These are phyloP conservation scores for Elaeidobius kamerunicus DNA, from an alignment of 2,888 invertebrate species.

Conservation along the genomic window DNA sequence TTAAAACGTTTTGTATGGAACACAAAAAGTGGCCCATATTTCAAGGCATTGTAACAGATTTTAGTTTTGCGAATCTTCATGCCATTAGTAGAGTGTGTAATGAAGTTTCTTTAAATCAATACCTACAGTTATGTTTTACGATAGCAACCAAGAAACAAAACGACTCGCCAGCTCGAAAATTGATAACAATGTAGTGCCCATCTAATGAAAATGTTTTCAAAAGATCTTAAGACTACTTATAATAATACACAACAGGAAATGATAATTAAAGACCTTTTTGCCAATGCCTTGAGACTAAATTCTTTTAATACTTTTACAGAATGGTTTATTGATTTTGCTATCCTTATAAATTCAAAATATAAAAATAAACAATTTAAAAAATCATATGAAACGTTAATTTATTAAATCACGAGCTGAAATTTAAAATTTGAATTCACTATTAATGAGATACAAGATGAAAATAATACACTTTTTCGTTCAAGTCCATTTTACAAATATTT, in stretches of 20 bases:
- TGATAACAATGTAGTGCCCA: constrained; percentile 21
- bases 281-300: constrained; percentile 3
- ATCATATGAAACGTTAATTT: too few relatives aligned
- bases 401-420: too few relatives aligned
- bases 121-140: constrained; percentile 12
- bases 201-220: constrained; percentile 27
- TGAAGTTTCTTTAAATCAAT: constrained; percentile 17
- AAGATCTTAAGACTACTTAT: constrained; percentile 19
- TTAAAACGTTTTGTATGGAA: constrained; percentile 20
- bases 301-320: not conserved
- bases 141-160: not conserved
- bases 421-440: too few relatives aligned
- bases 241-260: not conserved
- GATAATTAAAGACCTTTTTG: not conserved
- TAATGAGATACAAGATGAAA: not conserved
- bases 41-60: constrained; percentile 28
- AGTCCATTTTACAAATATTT: constrained; percentile 9
- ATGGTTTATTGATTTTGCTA: not conserved
- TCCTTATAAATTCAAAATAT: not conserved
- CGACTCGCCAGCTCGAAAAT: not conserved
- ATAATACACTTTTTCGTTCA: not conserved
- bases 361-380: not conserved
- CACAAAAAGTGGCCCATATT: constrained; percentile 28
- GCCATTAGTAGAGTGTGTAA: constrained; percentile 24
- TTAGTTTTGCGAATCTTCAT: constrained; percentile 31